Conservation (phyloP, 1,140 invertebrate genomes). For the Olivierus martensii region DNA sequence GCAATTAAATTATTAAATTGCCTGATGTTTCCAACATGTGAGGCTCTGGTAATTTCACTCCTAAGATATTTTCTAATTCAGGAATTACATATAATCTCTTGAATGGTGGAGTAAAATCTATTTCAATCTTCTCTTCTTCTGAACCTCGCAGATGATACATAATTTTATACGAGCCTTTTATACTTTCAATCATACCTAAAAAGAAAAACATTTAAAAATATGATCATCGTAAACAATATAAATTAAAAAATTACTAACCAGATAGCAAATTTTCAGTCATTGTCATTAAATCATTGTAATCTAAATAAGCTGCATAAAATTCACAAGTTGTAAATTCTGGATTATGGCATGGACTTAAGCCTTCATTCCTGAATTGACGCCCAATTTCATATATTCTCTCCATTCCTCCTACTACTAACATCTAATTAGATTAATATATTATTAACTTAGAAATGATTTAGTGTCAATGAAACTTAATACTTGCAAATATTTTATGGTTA, state of each 20-base stretch:
- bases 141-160: constrained; percentile 82
- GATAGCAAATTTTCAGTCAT: constrained; percentile 52
- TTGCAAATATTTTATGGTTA: no score
- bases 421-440: no score
- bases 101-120: background rate
- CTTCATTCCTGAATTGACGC: constrained; percentile 14
- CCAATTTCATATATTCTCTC: constrained; percentile 15
- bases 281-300: constrained; percentile 11
- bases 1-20: no score
- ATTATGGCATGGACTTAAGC: constrained; percentile 10
- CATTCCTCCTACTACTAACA: constrained; percentile 10
- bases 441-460: no score
- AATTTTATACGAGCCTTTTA: constrained; percentile 54
- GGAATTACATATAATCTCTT: background rate
- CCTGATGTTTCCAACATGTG: no score
- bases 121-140: background rate
- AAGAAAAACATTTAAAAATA: constrained; percentile 29
- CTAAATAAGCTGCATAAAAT: constrained; percentile 11
- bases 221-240: no score
- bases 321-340: constrained; percentile 14
- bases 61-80: background rate
- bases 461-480: no score
- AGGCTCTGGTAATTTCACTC: background rate
- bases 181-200: constrained; percentile 60
- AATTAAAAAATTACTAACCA: constrained; percentile 26